Evolutionary conservation across 2,888 invertebrate genomes (phyloP).

Genomic region (Xestia sexstrigata): DNA sequence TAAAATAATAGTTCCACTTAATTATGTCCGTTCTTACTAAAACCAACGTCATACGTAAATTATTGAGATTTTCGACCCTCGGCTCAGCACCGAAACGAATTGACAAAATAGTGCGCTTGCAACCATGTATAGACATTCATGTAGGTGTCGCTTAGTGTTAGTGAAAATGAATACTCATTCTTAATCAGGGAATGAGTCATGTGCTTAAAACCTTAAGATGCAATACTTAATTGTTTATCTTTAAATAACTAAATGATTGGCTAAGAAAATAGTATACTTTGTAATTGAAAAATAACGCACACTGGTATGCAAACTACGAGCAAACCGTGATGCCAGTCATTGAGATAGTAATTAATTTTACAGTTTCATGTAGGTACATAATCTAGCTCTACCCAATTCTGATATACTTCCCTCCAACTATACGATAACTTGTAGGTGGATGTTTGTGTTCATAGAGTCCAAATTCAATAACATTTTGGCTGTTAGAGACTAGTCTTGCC

Average conservation of each 20-base stretch:
- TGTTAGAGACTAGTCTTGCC: constrained; percentile 28
- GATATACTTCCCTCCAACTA: constrained; percentile 3
- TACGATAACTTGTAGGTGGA: constrained; percentile 1
- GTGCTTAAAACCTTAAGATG: no score
- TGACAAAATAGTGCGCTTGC: background rate
- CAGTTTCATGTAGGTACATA: background rate
- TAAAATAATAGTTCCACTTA: background rate
- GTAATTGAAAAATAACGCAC: no score
- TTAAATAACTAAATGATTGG: background rate
- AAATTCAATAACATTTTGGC: constrained; percentile 2
- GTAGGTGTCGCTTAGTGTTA: background rate
- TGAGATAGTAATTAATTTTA: background rate
- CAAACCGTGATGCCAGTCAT: background rate
- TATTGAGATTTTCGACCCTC: background rate
- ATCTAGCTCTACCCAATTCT: background rate
- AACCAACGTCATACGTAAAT: background rate
- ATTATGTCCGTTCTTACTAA: background rate
- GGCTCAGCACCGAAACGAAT: background rate
- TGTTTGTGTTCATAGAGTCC: constrained; percentile 39
- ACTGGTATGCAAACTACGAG: background rate
- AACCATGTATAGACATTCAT: background rate
- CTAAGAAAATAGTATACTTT: no score
- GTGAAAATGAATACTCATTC: background rate
- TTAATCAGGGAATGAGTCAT: background rate
- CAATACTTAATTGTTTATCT: background rate